Percentiles rank a stretch among this genome's conserved stretches.
Conservation (phyloP, 2,888 invertebrate species). For the Argyresthia albistria region DNA sequence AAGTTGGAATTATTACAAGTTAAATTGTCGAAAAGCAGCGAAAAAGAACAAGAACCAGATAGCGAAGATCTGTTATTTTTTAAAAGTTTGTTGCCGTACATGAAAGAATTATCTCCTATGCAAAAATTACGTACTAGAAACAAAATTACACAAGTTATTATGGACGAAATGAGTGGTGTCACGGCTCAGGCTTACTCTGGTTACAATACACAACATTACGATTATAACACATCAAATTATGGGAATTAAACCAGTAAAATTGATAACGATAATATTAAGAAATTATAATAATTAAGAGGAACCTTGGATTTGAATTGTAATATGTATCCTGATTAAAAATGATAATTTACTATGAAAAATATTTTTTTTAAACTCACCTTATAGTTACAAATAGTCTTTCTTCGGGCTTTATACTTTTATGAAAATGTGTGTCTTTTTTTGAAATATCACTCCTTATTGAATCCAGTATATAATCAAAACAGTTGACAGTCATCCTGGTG, state of each 20-base stretch:
- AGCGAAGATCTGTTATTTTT: conserved; percentile 19
- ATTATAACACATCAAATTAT: conserved; percentile 18
- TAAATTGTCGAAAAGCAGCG: conserved; percentile 19
- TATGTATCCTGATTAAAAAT: conserved; percentile 4
- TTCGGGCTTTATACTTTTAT: conserved; percentile 15
- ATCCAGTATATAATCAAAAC: conserved; percentile 17
- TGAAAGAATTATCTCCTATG: conserved; percentile 20
- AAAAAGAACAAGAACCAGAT: conserved; percentile 14
- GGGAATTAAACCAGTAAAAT: conserved; percentile 14
- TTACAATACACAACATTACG: conserved; percentile 15
- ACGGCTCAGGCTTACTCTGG: conserved; percentile 18
- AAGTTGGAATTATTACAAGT: conserved; percentile 20
- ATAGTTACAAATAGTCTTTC: conserved; percentile 15
- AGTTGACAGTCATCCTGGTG: conserved; percentile 16
- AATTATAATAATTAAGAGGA: not conserved
- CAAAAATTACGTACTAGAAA: conserved; percentile 20
- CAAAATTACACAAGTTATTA: conserved; percentile 19
- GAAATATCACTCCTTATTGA: conserved; percentile 17
- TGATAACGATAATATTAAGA: not conserved
- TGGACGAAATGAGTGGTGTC: conserved; percentile 15
- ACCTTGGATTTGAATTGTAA: too few relatives aligned
- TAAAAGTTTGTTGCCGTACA: conserved; percentile 19
- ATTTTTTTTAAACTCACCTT: conserved; percentile 10
- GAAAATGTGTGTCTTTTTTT: conserved; percentile 15
- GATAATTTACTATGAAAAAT: conserved; percentile 7